phyloP scores from a whole-genome alignment of 2,888 invertebrate species.

The Meteorus cinctellus region DNA sequence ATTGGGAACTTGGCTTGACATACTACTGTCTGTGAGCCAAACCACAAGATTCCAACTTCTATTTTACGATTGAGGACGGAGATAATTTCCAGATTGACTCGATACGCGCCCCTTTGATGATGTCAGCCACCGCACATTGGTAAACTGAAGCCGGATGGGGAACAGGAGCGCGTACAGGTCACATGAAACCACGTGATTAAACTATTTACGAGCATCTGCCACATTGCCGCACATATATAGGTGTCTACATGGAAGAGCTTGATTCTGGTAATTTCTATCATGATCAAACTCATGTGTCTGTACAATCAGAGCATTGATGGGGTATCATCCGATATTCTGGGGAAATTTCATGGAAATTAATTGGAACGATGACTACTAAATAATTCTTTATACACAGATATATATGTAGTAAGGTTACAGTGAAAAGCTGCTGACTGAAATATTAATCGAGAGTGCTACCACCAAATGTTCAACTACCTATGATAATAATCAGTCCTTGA shows the following conservation, averaged over 20 bases:
- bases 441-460: not conserved
- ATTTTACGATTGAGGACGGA: not conserved
- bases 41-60: slow-evolving; percentile 4
- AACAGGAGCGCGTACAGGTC: not conserved
- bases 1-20: not conserved
- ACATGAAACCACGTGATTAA: slow-evolving; percentile 20
- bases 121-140: slow-evolving; percentile 1
- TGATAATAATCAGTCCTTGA: slow-evolving; percentile 16
- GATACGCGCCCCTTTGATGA: slow-evolving; percentile 10
- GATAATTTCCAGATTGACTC: slow-evolving; percentile 15
- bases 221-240: not conserved
- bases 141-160: slow-evolving; percentile 1
- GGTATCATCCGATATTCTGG: not conserved
- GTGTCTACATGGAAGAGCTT: not conserved
- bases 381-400: not conserved
- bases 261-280: slow-evolving; percentile 11
- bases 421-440: slow-evolving; percentile 2
- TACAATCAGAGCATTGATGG: not conserved
- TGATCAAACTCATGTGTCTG: slow-evolving; percentile 12
- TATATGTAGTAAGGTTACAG: not conserved
- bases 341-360: not conserved
- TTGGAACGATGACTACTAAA: not conserved
- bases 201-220: slow-evolving; percentile 8
- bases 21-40: not conserved
- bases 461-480: slow-evolving; percentile 6